Conservation (phyloP, 2,797 vertebrate genomes). For the Arrhamphus sclerolepis region DNA sequence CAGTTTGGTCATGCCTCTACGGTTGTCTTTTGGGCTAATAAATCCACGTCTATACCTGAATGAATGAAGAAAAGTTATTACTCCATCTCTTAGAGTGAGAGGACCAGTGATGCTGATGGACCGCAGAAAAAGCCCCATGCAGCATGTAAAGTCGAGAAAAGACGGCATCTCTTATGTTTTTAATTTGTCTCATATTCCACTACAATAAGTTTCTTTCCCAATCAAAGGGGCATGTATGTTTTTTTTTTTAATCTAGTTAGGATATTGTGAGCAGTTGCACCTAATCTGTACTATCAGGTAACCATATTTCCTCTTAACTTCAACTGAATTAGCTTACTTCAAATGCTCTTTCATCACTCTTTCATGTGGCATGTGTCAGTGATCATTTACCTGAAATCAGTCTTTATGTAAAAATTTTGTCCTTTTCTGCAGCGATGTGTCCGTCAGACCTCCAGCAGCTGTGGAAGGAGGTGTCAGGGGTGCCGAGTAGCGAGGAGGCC, state of each 20-base stretch:
- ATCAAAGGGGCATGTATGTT: too few species aligned
- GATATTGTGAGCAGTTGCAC: not conserved
- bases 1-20: not conserved
- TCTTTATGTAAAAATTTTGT: not conserved
- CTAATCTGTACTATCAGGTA: constrained; percentile 2
- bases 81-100: constrained; percentile 33
- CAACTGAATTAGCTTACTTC: constrained; percentile 12
- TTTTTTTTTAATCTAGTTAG: not conserved
- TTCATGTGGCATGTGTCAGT: constrained; percentile 1
- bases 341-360: constrained; percentile 1
- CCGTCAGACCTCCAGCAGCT: constrained; percentile 98
- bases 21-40: not conserved
- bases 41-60: not conserved
- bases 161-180: constrained; percentile 49
- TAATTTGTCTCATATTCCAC: too few species aligned
- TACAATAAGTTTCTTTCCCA: too few species aligned
- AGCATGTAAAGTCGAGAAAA: constrained; percentile 30
- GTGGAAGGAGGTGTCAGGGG: constrained; percentile 94
- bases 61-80: not conserved
- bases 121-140: constrained; percentile 39
- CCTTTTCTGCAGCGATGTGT: constrained; percentile 85
- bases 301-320: constrained; percentile 6
- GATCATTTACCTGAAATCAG: not conserved
- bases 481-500: constrained; percentile 90
- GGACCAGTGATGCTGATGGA: constrained; percentile 44